These are phyloP conservation scores for Rhynchonycteris naso DNA, from an alignment of 2,797 vertebrate species.

Conservation along the genomic window DNA sequence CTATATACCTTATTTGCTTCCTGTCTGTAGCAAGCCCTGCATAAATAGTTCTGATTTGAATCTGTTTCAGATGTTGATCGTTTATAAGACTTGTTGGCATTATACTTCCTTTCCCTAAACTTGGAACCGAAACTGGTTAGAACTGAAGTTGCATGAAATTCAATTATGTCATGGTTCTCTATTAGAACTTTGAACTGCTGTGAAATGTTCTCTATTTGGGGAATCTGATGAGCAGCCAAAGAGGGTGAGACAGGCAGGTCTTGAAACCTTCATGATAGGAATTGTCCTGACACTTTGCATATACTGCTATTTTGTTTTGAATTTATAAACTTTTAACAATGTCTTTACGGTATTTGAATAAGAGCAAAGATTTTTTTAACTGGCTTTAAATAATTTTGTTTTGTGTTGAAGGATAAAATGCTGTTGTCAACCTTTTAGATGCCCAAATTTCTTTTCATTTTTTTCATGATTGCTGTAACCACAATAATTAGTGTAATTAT, in stretches of 20 bases:
- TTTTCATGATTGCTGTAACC: background rate
- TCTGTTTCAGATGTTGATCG: slow-evolving; percentile 70
- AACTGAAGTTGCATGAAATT: slow-evolving; percentile 62
- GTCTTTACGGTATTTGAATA: background rate
- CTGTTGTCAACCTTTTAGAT: background rate
- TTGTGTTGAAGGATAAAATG: slow-evolving; percentile 23
- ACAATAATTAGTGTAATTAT: slow-evolving; percentile 29
- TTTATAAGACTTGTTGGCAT: slow-evolving; percentile 69
- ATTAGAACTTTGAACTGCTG: slow-evolving; percentile 24
- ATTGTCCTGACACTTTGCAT: background rate
- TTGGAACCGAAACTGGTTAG: slow-evolving; percentile 60
- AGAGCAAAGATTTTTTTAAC: background rate
- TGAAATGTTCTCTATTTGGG: slow-evolving; percentile 23
- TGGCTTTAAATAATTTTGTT: slow-evolving; percentile 44
- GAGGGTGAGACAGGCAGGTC: background rate
- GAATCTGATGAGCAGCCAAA: background rate
- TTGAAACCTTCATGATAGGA: background rate
- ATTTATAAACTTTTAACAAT: background rate
- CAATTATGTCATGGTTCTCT: slow-evolving; percentile 53
- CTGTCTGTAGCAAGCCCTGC: slow-evolving; percentile 55
- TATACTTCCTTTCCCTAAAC: slow-evolving; percentile 57
- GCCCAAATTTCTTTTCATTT: background rate
- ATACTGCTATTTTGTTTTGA: background rate
- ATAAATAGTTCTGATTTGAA: slow-evolving; percentile 72
- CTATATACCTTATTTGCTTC: slow-evolving; percentile 55